Evolutionary conservation across 2,113 vertebrate genomes (phyloP), one percentile per base, ranked within the genome.

Genomic region (Trichomycterus rosablanca): DNA sequence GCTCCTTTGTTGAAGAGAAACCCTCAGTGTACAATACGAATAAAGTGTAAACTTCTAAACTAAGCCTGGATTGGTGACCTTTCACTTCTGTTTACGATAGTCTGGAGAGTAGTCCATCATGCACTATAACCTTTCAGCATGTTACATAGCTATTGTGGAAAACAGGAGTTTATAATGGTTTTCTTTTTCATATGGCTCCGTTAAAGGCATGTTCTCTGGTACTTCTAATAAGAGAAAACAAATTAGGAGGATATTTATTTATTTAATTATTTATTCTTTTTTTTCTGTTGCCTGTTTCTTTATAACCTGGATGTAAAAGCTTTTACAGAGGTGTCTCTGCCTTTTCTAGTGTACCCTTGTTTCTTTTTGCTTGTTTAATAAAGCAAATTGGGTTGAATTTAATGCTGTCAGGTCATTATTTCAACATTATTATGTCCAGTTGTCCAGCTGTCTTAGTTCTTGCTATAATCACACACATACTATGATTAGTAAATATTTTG

Each of bases 311-410:
- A 64, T 48, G 66, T 68, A 63, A 56, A 55, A 59, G 72, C 64
- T 60, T 59, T 53, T 54, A 63, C 59, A 67, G 39, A 24, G 46
- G 55, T 44, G n/a, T n/a, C n/a, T 20, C 14, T 51, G 51, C 23
- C 35, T 72, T 68, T 73, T 74, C 52, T 70, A 73, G 59, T 37
- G 55, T 67, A 50, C 32, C 58, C 67, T 76, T 69, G 63, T 68
- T 66, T 58, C 43, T 68, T 66, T 58, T 37, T 76, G 62, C 62
- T 61, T 74, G 63, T 76, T 66, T 67, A 70, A 74, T 74, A 70
- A 70, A 70, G 28, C 59, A 32, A 67, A 63, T 24, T 72, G 19
- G 28, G 37, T 72, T 58, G 12, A 19, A 55, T 40, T 48, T 26
- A n/a, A 52, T 19, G n/a, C 35, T 57, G 32, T 57, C 49, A n/a